Evolutionary conservation across 2,888 invertebrate genomes (phyloP).

Genomic region (Brenthis hecate): DNA sequence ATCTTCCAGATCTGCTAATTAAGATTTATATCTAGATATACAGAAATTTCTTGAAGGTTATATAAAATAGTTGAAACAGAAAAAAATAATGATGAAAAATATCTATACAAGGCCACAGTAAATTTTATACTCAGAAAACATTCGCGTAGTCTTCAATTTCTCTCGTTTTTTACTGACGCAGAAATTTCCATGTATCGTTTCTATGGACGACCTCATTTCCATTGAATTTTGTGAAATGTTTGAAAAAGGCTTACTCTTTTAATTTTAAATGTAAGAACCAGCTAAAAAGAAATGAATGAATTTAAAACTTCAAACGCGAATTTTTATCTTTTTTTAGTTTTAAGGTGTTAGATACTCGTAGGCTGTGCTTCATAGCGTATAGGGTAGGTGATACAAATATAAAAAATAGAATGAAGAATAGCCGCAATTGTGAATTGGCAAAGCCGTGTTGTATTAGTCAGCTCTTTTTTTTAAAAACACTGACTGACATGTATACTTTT

Average conservation of each 20-base stretch:
- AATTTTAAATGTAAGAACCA: constrained; percentile 4
- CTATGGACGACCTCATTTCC: constrained; percentile 17
- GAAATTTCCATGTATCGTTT: constrained; percentile 6
- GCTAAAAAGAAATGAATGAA: constrained; percentile 1
- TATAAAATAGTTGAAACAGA: no score
- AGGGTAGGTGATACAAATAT: neutral
- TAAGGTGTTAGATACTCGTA: neutral
- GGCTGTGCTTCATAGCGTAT: neutral
- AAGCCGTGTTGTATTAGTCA: constrained; percentile 8
- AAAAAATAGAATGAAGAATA: neutral
- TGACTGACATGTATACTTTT: constrained; percentile 12
- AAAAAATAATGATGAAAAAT: neutral
- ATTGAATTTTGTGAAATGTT: constrained; percentile 11
- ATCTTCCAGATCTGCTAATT: neutral
- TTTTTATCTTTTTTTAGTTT: neutral
- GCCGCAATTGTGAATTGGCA: neutral
- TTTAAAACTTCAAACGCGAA: neutral
- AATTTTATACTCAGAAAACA: neutral
- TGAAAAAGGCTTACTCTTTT: constrained; percentile 5
- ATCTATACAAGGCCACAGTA: neutral
- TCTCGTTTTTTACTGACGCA: constrained; percentile 10
- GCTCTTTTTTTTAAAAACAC: constrained; percentile 18
- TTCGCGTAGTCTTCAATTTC: constrained; percentile 10
- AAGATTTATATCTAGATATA: neutral
- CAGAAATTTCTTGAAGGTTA: neutral